Conservation (phyloP, 2,797 vertebrate species). For the Telmatherina bonti region DNA sequence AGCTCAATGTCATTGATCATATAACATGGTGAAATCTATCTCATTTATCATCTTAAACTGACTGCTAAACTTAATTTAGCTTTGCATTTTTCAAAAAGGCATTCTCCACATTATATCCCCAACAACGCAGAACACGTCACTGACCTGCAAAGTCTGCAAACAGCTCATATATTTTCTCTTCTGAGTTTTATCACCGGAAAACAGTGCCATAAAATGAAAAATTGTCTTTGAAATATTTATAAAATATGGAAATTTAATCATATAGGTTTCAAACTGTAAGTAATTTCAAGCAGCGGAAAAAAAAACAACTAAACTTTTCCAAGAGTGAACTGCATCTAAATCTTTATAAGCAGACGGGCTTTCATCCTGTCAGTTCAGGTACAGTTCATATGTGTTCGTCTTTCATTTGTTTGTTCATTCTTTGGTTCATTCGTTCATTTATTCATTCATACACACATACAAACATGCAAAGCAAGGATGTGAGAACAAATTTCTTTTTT, state of each 20-base stretch:
- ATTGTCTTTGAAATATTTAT: not conserved
- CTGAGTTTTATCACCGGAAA: no score
- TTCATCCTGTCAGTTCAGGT: no score
- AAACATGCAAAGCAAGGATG: not conserved
- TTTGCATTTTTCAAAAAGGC: conserved; percentile 24
- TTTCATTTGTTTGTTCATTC: not conserved
- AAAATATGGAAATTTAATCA: not conserved
- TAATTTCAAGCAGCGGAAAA: no score
- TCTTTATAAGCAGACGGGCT: no score
- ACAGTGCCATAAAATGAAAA: not conserved
- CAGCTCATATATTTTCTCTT: not conserved
- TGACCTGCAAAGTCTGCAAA: not conserved
- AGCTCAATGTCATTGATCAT: not conserved
- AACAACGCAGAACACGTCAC: not conserved
- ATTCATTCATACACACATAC: no score
- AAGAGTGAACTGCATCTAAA: no score
- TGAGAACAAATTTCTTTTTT: not conserved
- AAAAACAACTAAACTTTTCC: no score
- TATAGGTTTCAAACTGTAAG: not conserved
- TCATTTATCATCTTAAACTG: conserved; percentile 26
- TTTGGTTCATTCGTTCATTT: no score
- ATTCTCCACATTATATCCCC: not conserved
- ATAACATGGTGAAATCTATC: not conserved
- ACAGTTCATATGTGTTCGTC: not conserved
- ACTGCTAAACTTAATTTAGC: conserved; percentile 29